Percentiles rank a stretch among this genome's conserved stretches.
Conservation (phyloP, 2,888 invertebrate genomes). For the Mechanitis mazaeus region DNA sequence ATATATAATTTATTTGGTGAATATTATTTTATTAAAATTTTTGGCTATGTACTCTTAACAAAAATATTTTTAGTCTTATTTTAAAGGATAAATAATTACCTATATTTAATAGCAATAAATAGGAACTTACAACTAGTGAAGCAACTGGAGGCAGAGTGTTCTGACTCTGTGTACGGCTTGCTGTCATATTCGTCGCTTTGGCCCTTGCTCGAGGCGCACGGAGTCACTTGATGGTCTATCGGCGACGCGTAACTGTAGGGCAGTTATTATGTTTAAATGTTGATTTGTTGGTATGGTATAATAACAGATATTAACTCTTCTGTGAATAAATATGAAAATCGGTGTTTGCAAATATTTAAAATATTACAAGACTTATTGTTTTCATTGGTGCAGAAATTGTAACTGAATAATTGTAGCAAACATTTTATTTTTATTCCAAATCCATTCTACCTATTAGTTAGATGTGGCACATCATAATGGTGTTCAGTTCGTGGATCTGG, state of each 20-base stretch:
- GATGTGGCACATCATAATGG: constrained; percentile 92
- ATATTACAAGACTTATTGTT: too few relatives aligned
- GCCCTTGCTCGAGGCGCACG: constrained; percentile 77
- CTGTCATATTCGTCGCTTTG: constrained; percentile 74
- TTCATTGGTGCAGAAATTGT: too few relatives aligned
- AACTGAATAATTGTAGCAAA: too few relatives aligned
- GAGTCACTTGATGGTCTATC: constrained; percentile 68
- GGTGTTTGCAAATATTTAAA: neutral
- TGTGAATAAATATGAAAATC: neutral
- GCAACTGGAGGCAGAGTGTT: constrained; percentile 71
- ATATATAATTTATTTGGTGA: too few relatives aligned
- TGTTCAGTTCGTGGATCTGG: constrained; percentile 81
- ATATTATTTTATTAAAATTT: too few relatives aligned
- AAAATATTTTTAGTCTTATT: too few relatives aligned
- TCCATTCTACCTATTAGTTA: constrained; percentile 78
- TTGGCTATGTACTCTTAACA: too few relatives aligned
- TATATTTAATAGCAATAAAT: neutral
- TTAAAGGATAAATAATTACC: too few relatives aligned
- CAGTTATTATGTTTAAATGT: constrained; percentile 12
- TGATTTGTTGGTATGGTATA: constrained; percentile 2
- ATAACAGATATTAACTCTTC: constrained; percentile 1
- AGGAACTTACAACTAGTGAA: constrained; percentile 70
- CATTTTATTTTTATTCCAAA: too few relatives aligned
- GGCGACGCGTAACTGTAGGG: constrained; percentile 67
- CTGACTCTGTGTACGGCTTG: constrained; percentile 72